These are phyloP conservation scores for Sympetrum striolatum DNA, from an alignment of 2,888 invertebrate genomes.

Conservation along the genomic window DNA sequence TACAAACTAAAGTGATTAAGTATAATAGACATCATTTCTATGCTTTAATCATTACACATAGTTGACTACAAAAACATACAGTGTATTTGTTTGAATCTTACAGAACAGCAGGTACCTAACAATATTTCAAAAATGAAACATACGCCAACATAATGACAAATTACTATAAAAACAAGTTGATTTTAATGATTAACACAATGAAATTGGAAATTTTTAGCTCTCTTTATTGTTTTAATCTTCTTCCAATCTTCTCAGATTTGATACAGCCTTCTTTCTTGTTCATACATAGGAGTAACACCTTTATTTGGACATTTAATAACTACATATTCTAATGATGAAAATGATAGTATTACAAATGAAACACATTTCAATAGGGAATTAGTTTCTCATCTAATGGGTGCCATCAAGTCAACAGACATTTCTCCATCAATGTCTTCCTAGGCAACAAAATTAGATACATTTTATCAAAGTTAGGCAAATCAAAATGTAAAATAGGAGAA, in stretches of 20 bases:
- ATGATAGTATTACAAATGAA: not conserved
- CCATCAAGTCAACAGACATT: not conserved
- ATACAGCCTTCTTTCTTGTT: slow-evolving; percentile 27
- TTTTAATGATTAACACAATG: not conserved
- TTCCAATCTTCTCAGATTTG: not conserved
- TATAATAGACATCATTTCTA: not conserved
- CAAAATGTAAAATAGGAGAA: not conserved
- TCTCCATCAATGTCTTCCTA: not conserved
- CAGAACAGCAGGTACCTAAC: not conserved
- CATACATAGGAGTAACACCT: not conserved
- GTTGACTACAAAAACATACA: slow-evolving; percentile 6
- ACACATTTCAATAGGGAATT: not conserved
- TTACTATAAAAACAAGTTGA: not conserved
- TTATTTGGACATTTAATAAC: slow-evolving; percentile 9
- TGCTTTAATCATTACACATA: slow-evolving; percentile 15
- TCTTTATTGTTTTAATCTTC: slow-evolving; percentile 21
- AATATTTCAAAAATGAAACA: not conserved
- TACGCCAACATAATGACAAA: not conserved
- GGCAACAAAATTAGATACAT: not conserved
- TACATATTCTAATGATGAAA: not conserved
- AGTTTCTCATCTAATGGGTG: not conserved
- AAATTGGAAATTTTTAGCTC: not conserved
- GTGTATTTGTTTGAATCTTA: not conserved
- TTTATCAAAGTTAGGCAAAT: not conserved
- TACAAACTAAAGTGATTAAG: not conserved